phyloP scores from a whole-genome alignment of 2,113 vertebrate genomes.

The Vimba vimba region DNA sequence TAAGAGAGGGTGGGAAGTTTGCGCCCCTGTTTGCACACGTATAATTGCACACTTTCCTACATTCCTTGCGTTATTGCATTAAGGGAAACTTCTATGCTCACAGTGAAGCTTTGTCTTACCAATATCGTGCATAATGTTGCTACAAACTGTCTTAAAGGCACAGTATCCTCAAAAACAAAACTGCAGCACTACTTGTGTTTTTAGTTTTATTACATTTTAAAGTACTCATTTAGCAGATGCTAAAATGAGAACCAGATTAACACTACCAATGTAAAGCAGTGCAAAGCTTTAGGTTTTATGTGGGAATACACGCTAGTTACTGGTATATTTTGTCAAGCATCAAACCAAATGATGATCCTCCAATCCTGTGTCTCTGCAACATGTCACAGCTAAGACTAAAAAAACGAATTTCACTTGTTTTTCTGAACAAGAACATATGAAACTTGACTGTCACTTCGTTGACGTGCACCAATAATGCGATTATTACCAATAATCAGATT shows the following conservation, averaged over 20 bases:
- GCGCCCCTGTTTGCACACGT: neutral
- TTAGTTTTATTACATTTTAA: neutral
- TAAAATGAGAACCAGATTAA: neutral
- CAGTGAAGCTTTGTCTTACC: constrained; percentile 59
- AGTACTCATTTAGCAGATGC: neutral
- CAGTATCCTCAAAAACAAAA: constrained; percentile 10
- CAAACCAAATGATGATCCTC: no score
- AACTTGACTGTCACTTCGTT: no score
- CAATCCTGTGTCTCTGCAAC: no score
- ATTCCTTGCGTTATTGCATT: constrained; percentile 56
- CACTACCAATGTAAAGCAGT: no score
- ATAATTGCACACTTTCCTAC: constrained; percentile 51
- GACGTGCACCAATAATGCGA: no score
- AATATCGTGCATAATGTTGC: neutral
- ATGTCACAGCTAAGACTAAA: no score
- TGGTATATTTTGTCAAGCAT: no score
- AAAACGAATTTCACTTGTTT: no score
- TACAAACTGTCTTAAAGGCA: constrained; percentile 32
- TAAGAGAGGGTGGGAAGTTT: neutral
- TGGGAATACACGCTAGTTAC: no score
- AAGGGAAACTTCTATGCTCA: constrained; percentile 40
- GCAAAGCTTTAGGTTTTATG: no score
- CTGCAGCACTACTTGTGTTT: neutral
- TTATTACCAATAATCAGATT: no score
- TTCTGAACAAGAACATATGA: no score